Base-by-base conservation (phyloP, 2,888 invertebrate species). In the Sesia apiformis region DNA sequence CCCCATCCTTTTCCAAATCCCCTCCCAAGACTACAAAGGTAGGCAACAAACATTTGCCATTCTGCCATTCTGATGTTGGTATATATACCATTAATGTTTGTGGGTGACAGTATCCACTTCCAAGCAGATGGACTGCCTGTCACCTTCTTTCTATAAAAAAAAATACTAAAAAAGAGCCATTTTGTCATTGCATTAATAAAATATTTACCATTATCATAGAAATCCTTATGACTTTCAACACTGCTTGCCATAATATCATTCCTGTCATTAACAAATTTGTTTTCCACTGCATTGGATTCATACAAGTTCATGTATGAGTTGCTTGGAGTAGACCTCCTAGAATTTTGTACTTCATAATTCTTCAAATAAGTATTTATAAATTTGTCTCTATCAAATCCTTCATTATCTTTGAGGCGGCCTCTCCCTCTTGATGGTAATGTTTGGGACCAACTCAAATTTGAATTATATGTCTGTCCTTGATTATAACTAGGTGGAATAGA, bases 371-470 rank as follows among this genome's bases (percentile, higher is more conserved):
- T 72, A 63, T 74, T 81, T 58, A 86, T 72, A 67, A 84, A 85
- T 59, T 87, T 88, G 54, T 89, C 87, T 67, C 80, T 80, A 64
- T 89, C 89, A 79, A 88, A 84, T 46, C 74, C 68, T 57, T 92
- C 92, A 68, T 91, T 90, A 38, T 91, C 90, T 62, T 90, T 83
- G 53, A 91, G 77, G 56, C 93, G 84, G 7, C 93, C 93, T 63
- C 94, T 87, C 40, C 93, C 94, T 65, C 93, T 83, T 53, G 92
- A 90, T 41, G 93, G 93, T 60, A 93, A 74, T 7, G 94, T 94
- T 67, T 93, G 92, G 8, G 93, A 93, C 90, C 92, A 92, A 58
- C 74, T 81, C 58, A 85, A 72, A 54, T 81, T 84, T 52, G 82
- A 71, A 60, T 73, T 80, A 56, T 38, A 7, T 38, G 74, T 69